These are phyloP conservation scores for Pedionomus torquatus DNA, from an alignment of 2,113 vertebrate genomes.

Conservation along the genomic window DNA sequence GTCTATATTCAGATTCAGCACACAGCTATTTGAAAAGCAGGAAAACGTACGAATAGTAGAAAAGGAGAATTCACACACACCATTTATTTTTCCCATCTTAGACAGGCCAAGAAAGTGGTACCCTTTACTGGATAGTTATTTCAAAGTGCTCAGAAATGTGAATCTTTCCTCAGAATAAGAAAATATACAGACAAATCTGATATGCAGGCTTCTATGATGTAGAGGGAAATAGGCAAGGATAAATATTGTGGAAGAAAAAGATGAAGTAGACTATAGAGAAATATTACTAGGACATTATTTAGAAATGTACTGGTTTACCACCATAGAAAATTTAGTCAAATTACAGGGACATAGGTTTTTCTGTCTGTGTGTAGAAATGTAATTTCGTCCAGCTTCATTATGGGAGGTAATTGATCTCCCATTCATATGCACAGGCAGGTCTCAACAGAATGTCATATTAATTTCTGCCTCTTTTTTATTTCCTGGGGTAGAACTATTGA, in stretches of 20 bases:
- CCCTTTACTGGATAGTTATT: neutral
- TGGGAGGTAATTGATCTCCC: neutral
- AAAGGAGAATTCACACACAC: neutral
- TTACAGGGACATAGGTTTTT: neutral
- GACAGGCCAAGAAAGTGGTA: neutral
- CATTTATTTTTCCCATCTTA: neutral
- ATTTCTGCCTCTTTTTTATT: neutral
- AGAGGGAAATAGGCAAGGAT: neutral
- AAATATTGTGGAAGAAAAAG: neutral
- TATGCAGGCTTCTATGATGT: neutral
- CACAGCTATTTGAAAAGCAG: neutral
- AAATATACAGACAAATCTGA: neutral
- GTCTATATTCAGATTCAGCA: neutral
- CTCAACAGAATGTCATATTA: neutral
- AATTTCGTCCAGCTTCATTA: neutral
- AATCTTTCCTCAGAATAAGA: neutral
- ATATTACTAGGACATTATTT: neutral
- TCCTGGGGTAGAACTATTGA: neutral
- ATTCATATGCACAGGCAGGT: neutral
- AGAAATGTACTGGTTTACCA: neutral
- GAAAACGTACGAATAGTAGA: neutral
- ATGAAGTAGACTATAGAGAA: neutral
- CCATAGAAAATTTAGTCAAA: neutral
- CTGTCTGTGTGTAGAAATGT: neutral
- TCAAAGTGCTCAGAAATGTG: neutral